Evolutionary conservation across 1,140 invertebrate species (phyloP), one percentile per base, ranked within the genome.

Genomic region (Ylistrum balloti): DNA sequence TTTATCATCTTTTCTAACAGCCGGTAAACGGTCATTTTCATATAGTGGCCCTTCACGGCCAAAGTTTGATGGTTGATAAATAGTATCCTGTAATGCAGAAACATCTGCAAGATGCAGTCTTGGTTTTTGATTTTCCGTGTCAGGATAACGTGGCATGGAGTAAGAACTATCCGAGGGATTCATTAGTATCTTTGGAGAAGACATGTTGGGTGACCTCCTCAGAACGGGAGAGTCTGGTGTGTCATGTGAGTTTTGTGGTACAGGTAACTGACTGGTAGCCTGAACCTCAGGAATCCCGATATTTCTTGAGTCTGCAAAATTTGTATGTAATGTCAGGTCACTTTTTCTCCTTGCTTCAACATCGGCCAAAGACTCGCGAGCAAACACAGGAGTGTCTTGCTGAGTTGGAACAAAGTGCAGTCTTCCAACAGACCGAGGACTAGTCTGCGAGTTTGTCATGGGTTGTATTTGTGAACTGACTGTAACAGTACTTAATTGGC

Each of bases 131-230:
- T 20, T 48, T 48, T 48, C 45, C 20, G 45, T 48, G 56, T 74
- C 56, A 17, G 28, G 56, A 28, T 74, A 74, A n/a, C 56, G 56
- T 28, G 56, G 22, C 56, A 74, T 74, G 17, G 56, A 74, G 56
- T 74, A 74, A 74, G 56, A 74, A n/a, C 56, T 74, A 9, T 28
- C 56, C 5, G 56, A 74, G n/a, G 56, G 56, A 74, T 74, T 74
- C 11, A 28, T 1, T 28, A 11, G 56, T 28, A 74, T 17, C 56
- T 74, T 74, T 11, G 56, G n/a, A 74, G 56, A 74, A 28, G 56
- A 74, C 56, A 74, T 7, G 7, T 74, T 74, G 9, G 56, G 56
- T 1, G 56, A 74, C n/a, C 56, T 74, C 1, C n/a, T 74, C 22
- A 74, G 56, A 74, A 74, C 17, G 0, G 56, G 56, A 5, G 56